Evolutionary conservation across 1,140 invertebrate genomes (phyloP).

Genomic region (Diabrotica undecimpunctata): DNA sequence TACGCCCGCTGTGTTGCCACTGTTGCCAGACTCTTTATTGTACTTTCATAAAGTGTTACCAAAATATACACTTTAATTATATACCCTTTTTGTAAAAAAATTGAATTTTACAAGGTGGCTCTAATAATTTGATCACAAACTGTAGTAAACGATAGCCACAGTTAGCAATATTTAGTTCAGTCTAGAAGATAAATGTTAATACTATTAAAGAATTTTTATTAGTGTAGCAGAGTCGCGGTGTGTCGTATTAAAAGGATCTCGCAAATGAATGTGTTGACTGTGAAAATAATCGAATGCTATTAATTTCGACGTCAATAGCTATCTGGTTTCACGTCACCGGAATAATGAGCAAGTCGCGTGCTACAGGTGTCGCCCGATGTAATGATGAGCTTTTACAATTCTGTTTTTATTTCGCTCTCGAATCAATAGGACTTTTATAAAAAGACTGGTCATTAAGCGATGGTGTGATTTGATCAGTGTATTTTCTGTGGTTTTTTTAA

Average conservation of each 20-base stretch:
- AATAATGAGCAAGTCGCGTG: constrained; percentile 39
- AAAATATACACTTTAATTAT: too few relatives aligned
- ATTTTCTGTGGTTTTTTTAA: neutral
- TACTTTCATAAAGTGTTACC: too few relatives aligned
- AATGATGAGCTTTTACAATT: constrained; percentile 36
- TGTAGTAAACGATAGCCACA: too few relatives aligned
- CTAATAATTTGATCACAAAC: too few relatives aligned
- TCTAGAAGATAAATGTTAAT: neutral
- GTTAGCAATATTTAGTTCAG: neutral
- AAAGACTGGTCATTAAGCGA: constrained; percentile 7
- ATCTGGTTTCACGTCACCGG: constrained; percentile 29
- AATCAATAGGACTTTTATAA: constrained; percentile 24
- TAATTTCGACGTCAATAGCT: constrained; percentile 40
- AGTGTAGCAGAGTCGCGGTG: neutral
- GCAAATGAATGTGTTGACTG: constrained; percentile 38
- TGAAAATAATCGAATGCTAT: constrained; percentile 43
- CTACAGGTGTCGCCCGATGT: constrained; percentile 36
- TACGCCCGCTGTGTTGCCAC: too few relatives aligned
- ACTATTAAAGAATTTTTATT: neutral
- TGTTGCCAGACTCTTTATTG: too few relatives aligned
- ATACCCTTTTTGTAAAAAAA: too few relatives aligned
- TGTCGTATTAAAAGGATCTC: constrained; percentile 25
- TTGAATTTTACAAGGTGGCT: too few relatives aligned
- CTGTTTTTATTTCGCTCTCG: constrained; percentile 12
- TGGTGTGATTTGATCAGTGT: neutral